phyloP scores from a whole-genome alignment of 2,888 invertebrate genomes.

The Trilocha varians region DNA sequence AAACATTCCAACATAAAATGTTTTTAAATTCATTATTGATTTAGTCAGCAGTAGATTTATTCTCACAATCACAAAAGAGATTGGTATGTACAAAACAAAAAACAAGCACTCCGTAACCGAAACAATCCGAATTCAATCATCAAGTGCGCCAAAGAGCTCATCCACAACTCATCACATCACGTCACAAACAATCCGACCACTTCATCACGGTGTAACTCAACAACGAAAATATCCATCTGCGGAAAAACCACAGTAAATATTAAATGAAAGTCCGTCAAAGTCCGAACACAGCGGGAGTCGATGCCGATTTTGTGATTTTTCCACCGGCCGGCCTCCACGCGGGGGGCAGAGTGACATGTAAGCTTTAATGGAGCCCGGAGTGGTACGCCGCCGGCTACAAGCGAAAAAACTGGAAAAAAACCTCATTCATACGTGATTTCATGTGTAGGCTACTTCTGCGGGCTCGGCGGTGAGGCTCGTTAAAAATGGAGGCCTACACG shows the following conservation, averaged over 20 bases:
- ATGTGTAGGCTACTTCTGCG: constrained; percentile 71
- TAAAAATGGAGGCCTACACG: constrained; percentile 68
- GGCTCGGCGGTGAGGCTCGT: constrained; percentile 63
- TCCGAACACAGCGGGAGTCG: constrained; percentile 52
- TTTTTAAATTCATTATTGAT: too few relatives aligned
- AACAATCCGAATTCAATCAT: constrained; percentile 45
- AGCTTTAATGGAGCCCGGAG: constrained; percentile 68
- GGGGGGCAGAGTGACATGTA: constrained; percentile 63
- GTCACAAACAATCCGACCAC: constrained; percentile 67
- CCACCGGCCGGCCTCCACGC: constrained; percentile 25
- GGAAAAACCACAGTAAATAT: constrained; percentile 72
- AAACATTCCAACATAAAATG: too few relatives aligned
- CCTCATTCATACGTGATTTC: constrained; percentile 72
- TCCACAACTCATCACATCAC: constrained; percentile 55
- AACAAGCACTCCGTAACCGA: constrained; percentile 40
- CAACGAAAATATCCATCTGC: constrained; percentile 71
- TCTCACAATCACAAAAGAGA: background rate
- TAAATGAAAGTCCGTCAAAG: constrained; percentile 72
- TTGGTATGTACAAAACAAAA: constrained; percentile 14
- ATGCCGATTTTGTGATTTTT: constrained; percentile 70
- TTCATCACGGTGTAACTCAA: constrained; percentile 65
- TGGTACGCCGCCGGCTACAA: constrained; percentile 60
- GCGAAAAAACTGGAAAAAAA: constrained; percentile 67
- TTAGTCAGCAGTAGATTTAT: too few relatives aligned
- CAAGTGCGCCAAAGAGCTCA: constrained; percentile 56